Base-by-base conservation (phyloP, 2,797 vertebrate species). In the Rhyacichthys aspro region DNA sequence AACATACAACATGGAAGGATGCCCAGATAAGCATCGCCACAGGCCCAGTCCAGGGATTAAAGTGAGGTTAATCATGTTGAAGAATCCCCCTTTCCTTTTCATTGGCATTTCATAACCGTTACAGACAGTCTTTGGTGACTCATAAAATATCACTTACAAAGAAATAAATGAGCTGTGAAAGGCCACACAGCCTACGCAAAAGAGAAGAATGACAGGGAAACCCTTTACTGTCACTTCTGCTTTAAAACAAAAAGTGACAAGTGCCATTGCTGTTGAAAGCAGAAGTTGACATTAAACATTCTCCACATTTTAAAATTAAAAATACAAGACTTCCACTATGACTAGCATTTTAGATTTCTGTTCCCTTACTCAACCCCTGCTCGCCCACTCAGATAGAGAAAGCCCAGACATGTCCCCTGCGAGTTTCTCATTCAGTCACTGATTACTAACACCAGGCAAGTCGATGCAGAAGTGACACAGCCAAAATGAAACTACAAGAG, bases 91-190 rank as follows among this genome's bases (percentile, higher is more conserved):
- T 70, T 75, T 73, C 50, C 36, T n/a, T 61, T 32, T 7, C 1
- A 50, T 17, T 41, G 43, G 17, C 14, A 15, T 5, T 46, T 72
- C 32, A 12, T 60, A 53, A 70, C 43, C 54, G 52, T 23, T 71
- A 56, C 43, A 44, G 59, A 76, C 41, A 66, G 2, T 38, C 37
- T 38, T 37, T 12, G 16, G 18, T 19, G 15, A 34, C 18, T 12
- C n/a, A 19, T 38, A 38, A 37, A 38, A 12, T 14, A n/a, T 79
- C 55, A 76, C 18, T 16, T 16, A 65, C 59, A 65, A 46, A 57
- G 42, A 80, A 60, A 65, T 9, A 44, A 28, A 72, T 48, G 55
- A 67, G 62, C 61, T 50, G 65, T 33, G 68, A 64, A 55, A 42
- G 55, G 36, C 55, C 57, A 56, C 50, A 55, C 23, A 32, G 32